Evolutionary conservation across 35 echinoderm and acorn worm genomes (phyloP), one percentile per base, ranked within the genome.

Genomic region (Apostichopus japonicus): DNA sequence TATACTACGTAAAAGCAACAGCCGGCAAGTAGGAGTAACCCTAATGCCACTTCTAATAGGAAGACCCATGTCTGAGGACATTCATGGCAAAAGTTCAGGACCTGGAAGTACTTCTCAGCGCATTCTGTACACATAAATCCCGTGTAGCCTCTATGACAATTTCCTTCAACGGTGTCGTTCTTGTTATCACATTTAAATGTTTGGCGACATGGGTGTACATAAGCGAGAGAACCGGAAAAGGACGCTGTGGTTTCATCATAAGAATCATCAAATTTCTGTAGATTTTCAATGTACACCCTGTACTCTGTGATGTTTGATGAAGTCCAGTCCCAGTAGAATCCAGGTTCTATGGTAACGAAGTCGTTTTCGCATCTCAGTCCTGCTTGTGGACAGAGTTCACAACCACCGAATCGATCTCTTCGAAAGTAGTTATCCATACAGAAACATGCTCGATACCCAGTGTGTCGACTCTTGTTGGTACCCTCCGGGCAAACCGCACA

Each of bases 401-500:
- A 73, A 7, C n/a, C 17, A n/a, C 17, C 71, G 6, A 73, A 73
- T n/a, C 71, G 71, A 73, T 73, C 71, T 73, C 71, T n/a, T 73
- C 71, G 71, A n/a, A 73, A 73, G 17, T 73, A 73, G 71, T 73
- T 73, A 6, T 73, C 71, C n/a, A 73, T 19, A 23, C 71, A 73
- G 17, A 73, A 73, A n/a, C 71, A 73, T 73, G 71, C 71, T 73
- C 71, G 15, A 73, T n/a, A 73, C 17, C 71, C 71, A 73, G 71
- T 16, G 71, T 73, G 71, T 73, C 16, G 4, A 23, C 16, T 73
- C 21, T n/a, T 73, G 17, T 73, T 73, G 16, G 71, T 73, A 73
- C 71, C 71, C 21, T 19, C 21, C 6, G 71, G 71, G n/a, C 71
- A 73, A 23, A 73, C 71, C 17, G 15, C 6, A 19, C 71, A 73